Percentiles rank a stretch among this genome's conserved stretches.
phyloP scores from a whole-genome alignment of 2,113 vertebrate genomes.

The Nibea albiflora region DNA sequence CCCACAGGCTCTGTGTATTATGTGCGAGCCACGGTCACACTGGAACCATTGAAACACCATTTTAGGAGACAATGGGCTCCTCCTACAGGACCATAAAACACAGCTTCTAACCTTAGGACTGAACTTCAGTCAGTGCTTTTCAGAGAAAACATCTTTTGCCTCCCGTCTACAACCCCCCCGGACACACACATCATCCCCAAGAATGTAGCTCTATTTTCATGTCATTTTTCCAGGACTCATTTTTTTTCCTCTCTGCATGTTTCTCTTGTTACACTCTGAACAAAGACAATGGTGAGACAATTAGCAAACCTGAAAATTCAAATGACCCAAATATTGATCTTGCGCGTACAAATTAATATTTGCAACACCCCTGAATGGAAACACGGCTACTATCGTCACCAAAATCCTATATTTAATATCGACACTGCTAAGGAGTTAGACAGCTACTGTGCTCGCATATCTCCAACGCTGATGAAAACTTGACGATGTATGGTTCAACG shows the following conservation, averaged over 20 bases:
- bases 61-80: conserved; percentile 75
- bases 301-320: not conserved
- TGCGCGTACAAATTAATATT: not conserved
- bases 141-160: not conserved
- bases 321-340: not conserved
- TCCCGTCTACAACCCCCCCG: not conserved
- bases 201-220: not conserved
- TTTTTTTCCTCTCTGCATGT: not conserved
- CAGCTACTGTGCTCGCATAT: too few species aligned
- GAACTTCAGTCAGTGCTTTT: conserved; percentile 25
- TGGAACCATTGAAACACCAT: conserved; percentile 69
- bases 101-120: conserved; percentile 8
- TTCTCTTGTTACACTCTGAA: not conserved
- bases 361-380: too few species aligned
- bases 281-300: not conserved
- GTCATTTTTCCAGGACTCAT: not conserved
- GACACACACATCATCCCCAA: not conserved
- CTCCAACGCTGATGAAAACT: too few species aligned
- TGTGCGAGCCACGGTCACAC: conserved; percentile 28
- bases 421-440: too few species aligned
- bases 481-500: too few species aligned
- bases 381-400: not conserved
- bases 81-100: conserved; percentile 61
- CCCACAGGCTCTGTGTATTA: conserved; percentile 19
- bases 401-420: not conserved